Percentiles rank a stretch among this genome's conserved stretches.
Evolutionary conservation across 2,888 invertebrate genomes (phyloP).

Genomic region (Papilio elwesi): DNA sequence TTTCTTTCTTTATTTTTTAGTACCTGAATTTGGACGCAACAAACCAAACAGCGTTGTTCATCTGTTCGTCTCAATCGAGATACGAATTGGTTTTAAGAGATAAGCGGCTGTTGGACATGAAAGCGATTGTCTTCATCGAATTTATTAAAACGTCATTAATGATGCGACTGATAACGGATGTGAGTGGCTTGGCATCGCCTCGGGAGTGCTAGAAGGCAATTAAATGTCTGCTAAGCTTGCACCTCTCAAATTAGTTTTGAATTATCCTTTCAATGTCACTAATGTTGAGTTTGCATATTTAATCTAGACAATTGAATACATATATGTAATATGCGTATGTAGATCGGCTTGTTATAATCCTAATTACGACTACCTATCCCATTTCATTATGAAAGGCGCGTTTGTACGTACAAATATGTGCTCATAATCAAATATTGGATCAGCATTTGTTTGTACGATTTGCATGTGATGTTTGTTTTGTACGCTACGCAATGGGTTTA

Average conservation of each 20-base stretch:
- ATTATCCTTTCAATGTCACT: too few relatives aligned
- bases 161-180: constrained; percentile 20
- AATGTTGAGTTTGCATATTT: neutral
- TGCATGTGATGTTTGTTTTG: constrained; percentile 13
- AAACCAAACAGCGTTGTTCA: constrained; percentile 38
- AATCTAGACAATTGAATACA: neutral
- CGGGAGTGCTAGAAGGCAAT: neutral
- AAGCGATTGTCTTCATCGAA: constrained; percentile 38
- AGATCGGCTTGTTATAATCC: constrained; percentile 48
- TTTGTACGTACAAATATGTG: constrained; percentile 13
- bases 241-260: neutral
- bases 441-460: constrained; percentile 52
- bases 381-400: constrained; percentile 54
- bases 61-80: constrained; percentile 38
- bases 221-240: neutral
- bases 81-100: constrained; percentile 38
- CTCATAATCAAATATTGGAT: constrained; percentile 57
- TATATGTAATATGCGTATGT: too few relatives aligned
- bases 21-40: constrained; percentile 56
- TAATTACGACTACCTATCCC: constrained; percentile 56
- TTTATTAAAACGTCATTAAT: constrained; percentile 30
- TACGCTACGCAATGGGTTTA: constrained; percentile 24
- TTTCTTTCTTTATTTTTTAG: constrained; percentile 49
- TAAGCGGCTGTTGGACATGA: constrained; percentile 35
- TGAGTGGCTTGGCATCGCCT: neutral